Base-by-base conservation (phyloP, 1,140 invertebrate genomes). In the Drosophila trapezifrons region DNA sequence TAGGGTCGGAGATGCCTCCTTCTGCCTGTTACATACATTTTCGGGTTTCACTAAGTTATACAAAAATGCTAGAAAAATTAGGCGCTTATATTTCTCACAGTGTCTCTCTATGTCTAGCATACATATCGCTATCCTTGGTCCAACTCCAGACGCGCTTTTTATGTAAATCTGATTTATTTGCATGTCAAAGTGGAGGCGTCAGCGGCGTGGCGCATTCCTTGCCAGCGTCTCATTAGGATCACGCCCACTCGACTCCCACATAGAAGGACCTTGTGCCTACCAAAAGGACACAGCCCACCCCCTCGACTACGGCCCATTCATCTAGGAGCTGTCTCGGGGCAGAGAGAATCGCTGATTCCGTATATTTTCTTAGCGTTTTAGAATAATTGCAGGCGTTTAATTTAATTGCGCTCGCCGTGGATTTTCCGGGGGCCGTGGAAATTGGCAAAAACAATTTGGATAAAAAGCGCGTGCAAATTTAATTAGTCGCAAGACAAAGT, bases 91-190 rank as follows among this genome's bases (percentile, higher is more conserved):
- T 52, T 52, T 35, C 29, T 52, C 7, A 1, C 7, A 35, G 49
- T 52, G 49, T 2, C 49, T 18, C 18, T 52, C 17, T 52, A 15
- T 66, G 62, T 58, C 73, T 81, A 56, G 62, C 62, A 45, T 59
- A 63, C 42, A 76, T 51, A 72, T 43, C 60, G 57, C 70, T 51
- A 40, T 57, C 37, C 43, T 43, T 38, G 37, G 58, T 45, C 60
- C 42, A 37, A 49, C 57, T 57, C 17, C 18, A 45, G 47, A 35
- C 51, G 32, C 69, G n/a, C 60, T 72, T 63, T 87, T 83, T 86
- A 87, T 86, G 83, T 81, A 87, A 91, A 91, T 87, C 80, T 90
- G 86, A 91, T 91, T 91, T 91, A 91, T 91, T 91, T 91, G 81
- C 85, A 78, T 91, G 90, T 90, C 90, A 91, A 91, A 91, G 75